These are phyloP conservation scores for Ectropis grisescens DNA, from an alignment of 1,140 invertebrate genomes.

Conservation along the genomic window DNA sequence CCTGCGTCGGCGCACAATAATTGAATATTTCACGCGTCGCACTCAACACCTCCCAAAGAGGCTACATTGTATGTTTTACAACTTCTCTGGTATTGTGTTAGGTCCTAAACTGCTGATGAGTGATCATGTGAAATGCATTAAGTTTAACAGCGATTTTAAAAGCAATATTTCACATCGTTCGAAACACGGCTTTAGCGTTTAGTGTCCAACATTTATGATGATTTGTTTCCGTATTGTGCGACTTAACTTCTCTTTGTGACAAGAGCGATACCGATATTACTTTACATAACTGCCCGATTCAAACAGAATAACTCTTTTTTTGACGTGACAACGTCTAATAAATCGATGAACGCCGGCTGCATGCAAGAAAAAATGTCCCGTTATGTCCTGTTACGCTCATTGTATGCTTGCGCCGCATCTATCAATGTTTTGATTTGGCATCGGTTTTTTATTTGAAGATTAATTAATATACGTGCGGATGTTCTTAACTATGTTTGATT, in stretches of 20 bases:
- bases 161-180: constrained; percentile 65
- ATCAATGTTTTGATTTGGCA: too few relatives aligned
- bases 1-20: constrained; percentile 61
- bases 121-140: constrained; percentile 62
- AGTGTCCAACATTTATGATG: constrained; percentile 61
- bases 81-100: constrained; percentile 58
- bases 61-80: constrained; percentile 61
- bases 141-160: constrained; percentile 65
- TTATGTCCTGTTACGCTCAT: too few relatives aligned
- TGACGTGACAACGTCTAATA: too few relatives aligned
- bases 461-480: too few relatives aligned
- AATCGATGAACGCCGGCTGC: too few relatives aligned
- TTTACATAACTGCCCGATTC: constrained; percentile 17
- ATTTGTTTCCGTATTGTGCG: constrained; percentile 61
- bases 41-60: constrained; percentile 60
- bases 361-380: too few relatives aligned
- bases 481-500: too few relatives aligned
- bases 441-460: too few relatives aligned
- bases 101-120: constrained; percentile 65
- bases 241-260: constrained; percentile 37
- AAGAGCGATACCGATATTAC: constrained; percentile 16
- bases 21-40: constrained; percentile 65
- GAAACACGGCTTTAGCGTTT: constrained; percentile 48
- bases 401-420: too few relatives aligned
- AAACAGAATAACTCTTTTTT: too few relatives aligned